Evolutionary conservation across 2,113 vertebrate genomes (phyloP), one percentile per base, ranked within the genome.

Genomic region (Origma solitaria): DNA sequence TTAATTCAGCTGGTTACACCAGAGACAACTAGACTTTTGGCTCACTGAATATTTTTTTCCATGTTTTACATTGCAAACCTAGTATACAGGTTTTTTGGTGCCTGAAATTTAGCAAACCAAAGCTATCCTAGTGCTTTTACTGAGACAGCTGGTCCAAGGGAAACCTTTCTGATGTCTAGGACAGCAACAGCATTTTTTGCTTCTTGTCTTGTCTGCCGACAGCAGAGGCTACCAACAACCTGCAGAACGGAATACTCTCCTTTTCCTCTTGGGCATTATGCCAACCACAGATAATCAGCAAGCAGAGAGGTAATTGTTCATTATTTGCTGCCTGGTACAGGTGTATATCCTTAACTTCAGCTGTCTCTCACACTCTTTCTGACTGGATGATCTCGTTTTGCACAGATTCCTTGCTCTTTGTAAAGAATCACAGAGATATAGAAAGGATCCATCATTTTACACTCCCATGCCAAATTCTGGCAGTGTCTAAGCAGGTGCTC

Each of bases 311-410:
- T 84, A 82, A 82, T 77, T 85, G 70, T 50, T 96, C 51, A 79
- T 86, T 92, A 53, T 84, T 88, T 91, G 54, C 51, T 93, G 81
- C 45, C 47, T 80, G 24, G 22, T 94, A 40, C 89, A 94, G 81
- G 78, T 91, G 73, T 88, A 61, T 81, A 62, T 27, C 21, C 64
- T 86, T 82, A 49, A 65, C 60, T 69, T 88, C 27, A 88, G 12
- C 68, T 87, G 38, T 91, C 22, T 83, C 60, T 77, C 50, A 47
- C 40, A 64, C 31, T 56, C 21, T 88, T n/a, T 95, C 69, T 87
- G 56, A 11, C 22, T 51, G 54, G 47, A 93, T 96, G 82, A 96
- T 84, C 69, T 97, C 85, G 96, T 93, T 96, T 90, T 90, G 58
- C 65, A 37, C 28, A 73, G 57, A 94, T 78, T 80, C 40, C 60